Percentiles rank a stretch among this genome's conserved stretches.
phyloP scores from a whole-genome alignment of 2,888 invertebrate species.

The Lithophane socia region DNA sequence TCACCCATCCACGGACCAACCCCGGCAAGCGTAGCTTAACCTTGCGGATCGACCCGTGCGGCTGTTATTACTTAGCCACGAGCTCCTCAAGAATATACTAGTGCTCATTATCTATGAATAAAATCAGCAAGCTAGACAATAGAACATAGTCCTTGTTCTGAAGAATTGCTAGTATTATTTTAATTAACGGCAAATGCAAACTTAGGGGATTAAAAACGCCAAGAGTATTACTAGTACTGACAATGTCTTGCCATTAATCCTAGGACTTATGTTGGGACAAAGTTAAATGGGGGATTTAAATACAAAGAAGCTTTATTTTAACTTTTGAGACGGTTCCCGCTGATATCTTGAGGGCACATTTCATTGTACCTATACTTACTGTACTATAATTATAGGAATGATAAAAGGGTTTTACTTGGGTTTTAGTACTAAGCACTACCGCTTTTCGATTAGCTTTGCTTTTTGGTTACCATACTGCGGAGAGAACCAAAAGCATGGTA shows the following conservation, averaged over 20 bases:
- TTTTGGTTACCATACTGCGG: neutral
- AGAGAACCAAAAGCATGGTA: neutral
- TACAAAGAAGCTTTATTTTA: constrained; percentile 78
- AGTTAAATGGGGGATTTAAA: constrained; percentile 85
- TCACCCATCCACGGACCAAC: too few species aligned
- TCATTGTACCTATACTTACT: constrained; percentile 23
- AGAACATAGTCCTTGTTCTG: neutral
- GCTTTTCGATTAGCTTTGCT: neutral
- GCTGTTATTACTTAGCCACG: too few species aligned
- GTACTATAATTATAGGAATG: constrained; percentile 19
- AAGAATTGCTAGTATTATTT: constrained; percentile 54
- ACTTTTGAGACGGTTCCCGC: constrained; percentile 72
- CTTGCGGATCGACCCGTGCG: too few species aligned
- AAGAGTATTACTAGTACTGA: constrained; percentile 70
- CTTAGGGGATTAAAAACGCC: constrained; percentile 77
- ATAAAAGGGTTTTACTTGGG: neutral
- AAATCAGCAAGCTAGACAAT: constrained; percentile 13
- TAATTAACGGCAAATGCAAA: constrained; percentile 70
- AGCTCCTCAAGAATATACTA: neutral
- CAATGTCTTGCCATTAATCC: constrained; percentile 80
- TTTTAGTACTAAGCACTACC: neutral
- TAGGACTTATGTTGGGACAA: constrained; percentile 78
- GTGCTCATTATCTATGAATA: constrained; percentile 22
- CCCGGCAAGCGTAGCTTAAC: too few species aligned
- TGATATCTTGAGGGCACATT: constrained; percentile 68